Conservation (phyloP, 1,140 invertebrate genomes). For the Tetramorium simillimum region DNA sequence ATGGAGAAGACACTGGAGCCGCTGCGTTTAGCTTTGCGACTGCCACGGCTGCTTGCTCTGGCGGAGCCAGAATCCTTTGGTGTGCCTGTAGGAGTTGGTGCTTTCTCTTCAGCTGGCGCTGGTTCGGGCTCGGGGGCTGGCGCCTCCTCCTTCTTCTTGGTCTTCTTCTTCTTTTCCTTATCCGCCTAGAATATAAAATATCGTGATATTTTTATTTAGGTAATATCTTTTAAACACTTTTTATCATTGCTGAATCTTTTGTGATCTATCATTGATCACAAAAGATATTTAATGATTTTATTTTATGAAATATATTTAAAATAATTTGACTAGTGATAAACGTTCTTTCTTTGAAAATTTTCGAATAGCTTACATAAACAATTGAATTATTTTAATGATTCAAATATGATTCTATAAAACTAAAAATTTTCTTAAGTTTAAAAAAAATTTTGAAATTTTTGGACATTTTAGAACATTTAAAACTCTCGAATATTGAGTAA, state of each 20-base stretch:
- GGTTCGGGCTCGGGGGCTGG: conserved; percentile 84
- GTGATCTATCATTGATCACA: neutral
- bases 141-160: conserved; percentile 87
- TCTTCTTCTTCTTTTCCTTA: conserved; percentile 88
- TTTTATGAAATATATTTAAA: neutral
- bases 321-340: neutral
- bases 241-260: neutral
- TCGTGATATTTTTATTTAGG: neutral
- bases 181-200: conserved; percentile 84
- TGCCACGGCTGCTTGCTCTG: conserved; percentile 93
- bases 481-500: neutral
- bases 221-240: neutral
- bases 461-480: neutral
- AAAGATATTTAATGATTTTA: neutral
- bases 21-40: conserved; percentile 91
- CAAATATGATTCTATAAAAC: neutral
- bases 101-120: conserved; percentile 83
- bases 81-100: conserved; percentile 80
- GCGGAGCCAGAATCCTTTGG: conserved; percentile 88
- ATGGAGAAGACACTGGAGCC: conserved; percentile 98
- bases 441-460: neutral
- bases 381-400: neutral
- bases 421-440: neutral
- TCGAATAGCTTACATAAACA: neutral
- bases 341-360: neutral